phyloP scores from a whole-genome alignment of 2,888 invertebrate genomes.

The Alitta virens region DNA sequence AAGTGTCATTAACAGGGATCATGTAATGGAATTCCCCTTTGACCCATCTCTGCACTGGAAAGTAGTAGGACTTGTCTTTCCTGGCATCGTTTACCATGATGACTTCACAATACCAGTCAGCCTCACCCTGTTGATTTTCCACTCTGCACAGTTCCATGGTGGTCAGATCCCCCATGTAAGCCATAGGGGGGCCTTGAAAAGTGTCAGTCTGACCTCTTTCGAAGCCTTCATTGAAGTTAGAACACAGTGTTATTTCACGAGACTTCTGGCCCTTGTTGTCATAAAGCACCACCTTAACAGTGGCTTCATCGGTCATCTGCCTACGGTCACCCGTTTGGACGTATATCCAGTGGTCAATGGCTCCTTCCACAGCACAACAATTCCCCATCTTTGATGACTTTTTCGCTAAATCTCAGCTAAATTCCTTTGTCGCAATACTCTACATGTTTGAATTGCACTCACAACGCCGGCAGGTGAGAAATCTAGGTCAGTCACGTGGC shows the following conservation, averaged over 20 bases:
- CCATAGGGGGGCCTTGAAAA: constrained; percentile 36
- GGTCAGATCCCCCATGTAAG: constrained; percentile 32
- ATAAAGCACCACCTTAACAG: constrained; percentile 52
- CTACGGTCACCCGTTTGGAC: constrained; percentile 58
- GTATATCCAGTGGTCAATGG: constrained; percentile 42
- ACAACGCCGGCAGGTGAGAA: not conserved
- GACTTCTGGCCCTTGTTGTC: constrained; percentile 49
- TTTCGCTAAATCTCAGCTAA: not conserved
- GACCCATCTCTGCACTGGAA: constrained; percentile 58
- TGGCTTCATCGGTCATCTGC: constrained; percentile 56
- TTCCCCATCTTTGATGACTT: constrained; percentile 28
- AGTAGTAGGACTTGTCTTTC: constrained; percentile 38
- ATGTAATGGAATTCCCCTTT: constrained; percentile 48
- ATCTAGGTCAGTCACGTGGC: not conserved
- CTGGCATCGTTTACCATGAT: constrained; percentile 40
- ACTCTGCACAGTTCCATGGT: constrained; percentile 53
- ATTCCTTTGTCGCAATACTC: no score
- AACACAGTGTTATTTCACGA: constrained; percentile 48
- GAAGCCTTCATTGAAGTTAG: constrained; percentile 47
- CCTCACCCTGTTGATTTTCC: constrained; percentile 32
- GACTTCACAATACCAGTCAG: constrained; percentile 55
- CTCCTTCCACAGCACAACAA: constrained; percentile 33
- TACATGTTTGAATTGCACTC: not conserved
- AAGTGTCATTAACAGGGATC: constrained; percentile 53
- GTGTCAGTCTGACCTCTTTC: constrained; percentile 53